Conservation (phyloP, 2,797 vertebrate genomes). For the Propithecus deckenii region DNA sequence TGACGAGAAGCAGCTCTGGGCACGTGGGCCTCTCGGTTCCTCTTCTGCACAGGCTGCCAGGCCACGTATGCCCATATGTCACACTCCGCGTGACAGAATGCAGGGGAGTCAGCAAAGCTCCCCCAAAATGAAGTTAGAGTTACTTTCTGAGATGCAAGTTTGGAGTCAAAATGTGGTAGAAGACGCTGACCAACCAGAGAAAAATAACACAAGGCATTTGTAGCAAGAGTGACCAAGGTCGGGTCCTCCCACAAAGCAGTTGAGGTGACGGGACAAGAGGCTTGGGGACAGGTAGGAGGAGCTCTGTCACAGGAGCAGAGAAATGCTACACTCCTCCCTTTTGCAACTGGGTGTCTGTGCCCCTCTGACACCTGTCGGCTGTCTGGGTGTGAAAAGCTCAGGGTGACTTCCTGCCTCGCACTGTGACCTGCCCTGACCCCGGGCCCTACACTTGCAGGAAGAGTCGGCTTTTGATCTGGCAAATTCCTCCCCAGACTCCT, state of each 20-base stretch:
- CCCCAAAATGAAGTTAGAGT: neutral
- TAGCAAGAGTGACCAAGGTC: neutral
- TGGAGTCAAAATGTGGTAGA: neutral
- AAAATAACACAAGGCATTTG: neutral
- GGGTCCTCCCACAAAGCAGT: neutral
- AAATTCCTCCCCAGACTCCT: neutral
- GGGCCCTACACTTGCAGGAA: neutral
- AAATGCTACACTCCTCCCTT: neutral
- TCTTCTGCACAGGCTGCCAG: neutral
- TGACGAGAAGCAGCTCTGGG: neutral
- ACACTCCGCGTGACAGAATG: neutral
- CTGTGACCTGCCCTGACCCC: neutral
- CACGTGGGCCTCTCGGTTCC: neutral
- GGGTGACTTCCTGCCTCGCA: too few species aligned
- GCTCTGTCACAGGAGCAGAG: neutral
- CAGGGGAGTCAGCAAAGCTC: neutral
- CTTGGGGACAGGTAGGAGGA: neutral
- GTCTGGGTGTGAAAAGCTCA: neutral
- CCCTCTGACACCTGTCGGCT: neutral
- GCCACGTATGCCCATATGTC: neutral
- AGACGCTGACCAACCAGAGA: neutral
- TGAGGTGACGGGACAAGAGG: neutral
- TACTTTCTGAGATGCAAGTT: slow-evolving; percentile 1
- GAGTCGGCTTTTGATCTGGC: neutral
- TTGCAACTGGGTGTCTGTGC: neutral